These are phyloP conservation scores for Hedychridium roseum DNA, from an alignment of 2,888 invertebrate species.

Conservation along the genomic window DNA sequence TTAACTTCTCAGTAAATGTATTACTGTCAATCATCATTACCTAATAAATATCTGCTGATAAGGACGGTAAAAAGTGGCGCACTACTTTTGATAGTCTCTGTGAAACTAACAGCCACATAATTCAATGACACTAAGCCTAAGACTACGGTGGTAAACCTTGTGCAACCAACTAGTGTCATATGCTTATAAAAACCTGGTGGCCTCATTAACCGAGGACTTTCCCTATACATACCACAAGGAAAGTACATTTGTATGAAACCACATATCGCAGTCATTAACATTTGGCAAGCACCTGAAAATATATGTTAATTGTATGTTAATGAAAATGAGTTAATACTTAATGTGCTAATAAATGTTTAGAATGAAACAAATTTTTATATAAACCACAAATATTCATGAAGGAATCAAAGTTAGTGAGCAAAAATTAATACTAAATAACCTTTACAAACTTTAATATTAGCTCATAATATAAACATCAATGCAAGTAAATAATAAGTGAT, in stretches of 20 bases:
- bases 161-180: slow-evolving; percentile 77
- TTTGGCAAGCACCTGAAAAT: slow-evolving; percentile 75
- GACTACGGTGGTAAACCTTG: slow-evolving; percentile 77
- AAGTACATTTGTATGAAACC: slow-evolving; percentile 79
- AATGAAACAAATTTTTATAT: no score
- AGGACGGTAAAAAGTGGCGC: slow-evolving; percentile 82
- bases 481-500: slow-evolving; percentile 11
- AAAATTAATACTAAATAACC: slow-evolving; percentile 2
- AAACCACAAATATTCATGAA: neutral
- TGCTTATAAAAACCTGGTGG: slow-evolving; percentile 77
- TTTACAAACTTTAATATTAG: neutral
- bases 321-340: slow-evolving; percentile 7
- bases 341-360: no score
- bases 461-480: neutral
- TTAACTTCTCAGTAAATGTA: neutral
- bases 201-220: slow-evolving; percentile 67
- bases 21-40: slow-evolving; percentile 62
- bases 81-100: slow-evolving; percentile 83
- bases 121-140: slow-evolving; percentile 78
- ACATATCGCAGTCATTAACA: slow-evolving; percentile 77
- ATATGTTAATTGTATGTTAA: slow-evolving; percentile 11
- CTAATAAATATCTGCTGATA: slow-evolving; percentile 73
- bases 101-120: slow-evolving; percentile 82
- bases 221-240: slow-evolving; percentile 77
- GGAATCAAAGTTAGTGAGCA: neutral